Base-by-base conservation (phyloP, 1,140 invertebrate species). In the Drosophila lini region DNA sequence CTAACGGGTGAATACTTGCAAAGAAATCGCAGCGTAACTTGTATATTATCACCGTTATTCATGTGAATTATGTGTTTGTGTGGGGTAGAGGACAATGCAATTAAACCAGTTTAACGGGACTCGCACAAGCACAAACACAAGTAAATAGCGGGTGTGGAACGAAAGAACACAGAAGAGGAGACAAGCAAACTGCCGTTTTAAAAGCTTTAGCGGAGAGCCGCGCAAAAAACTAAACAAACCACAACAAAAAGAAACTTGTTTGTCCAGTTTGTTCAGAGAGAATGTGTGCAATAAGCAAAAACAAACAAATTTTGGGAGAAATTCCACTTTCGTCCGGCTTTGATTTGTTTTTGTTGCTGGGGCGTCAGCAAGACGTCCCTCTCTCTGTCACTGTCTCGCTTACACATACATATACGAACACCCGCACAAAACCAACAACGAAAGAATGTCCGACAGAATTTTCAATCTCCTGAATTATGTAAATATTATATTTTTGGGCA, bases 61-160 rank as follows among this genome's bases (percentile, higher is more conserved):
- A 41, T 67, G 25, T 38, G 13, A 13, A 11, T n/a, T 36, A 11
- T 50, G 28, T 42, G 42, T 53, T 48, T 52, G 56, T 53, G 50
- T 56, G 50, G 32, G 62, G 68, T 38, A 76, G 73, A 75, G 74
- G 78, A 69, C 50, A 62, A 78, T 88, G 80, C 71, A 83, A 88
- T 83, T 80, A 80, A 88, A 89, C 84, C 84, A 80, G 83, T 88
- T 88, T 89, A 89, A 83, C 76, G 76, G 75, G 83, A 86, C 62
- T 57, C 60, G 48, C 53, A 67, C 52, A 79, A 52, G 65, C 34
- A 59, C 34, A 60, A 15, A 28, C 58, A 71, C 22, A 28, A 45
- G 32, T 38, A 34, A 42, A 57, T 60, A 57, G 68, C 56, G 40
- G 47, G 71, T 50, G 65, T 31, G 34, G 31, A 47, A 48, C 22